These are phyloP conservation scores for Cynaeus angustus DNA, from an alignment of 2,888 invertebrate genomes.

Conservation along the genomic window DNA sequence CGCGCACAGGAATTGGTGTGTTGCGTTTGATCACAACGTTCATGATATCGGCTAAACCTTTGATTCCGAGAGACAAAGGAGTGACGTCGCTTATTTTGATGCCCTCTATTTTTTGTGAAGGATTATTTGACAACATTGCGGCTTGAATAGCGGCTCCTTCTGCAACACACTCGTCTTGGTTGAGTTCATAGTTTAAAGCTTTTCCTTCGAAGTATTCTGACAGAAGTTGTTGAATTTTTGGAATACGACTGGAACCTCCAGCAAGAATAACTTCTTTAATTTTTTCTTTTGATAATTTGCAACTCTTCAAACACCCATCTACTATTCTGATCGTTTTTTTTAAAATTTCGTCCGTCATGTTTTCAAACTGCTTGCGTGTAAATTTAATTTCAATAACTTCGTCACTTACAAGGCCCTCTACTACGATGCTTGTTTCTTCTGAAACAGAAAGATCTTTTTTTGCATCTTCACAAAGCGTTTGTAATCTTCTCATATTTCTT, in stretches of 20 bases:
- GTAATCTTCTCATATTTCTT: constrained; percentile 46
- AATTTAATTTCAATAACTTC: constrained; percentile 28
- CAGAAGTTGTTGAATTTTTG: constrained; percentile 57
- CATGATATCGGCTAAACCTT: background rate
- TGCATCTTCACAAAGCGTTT: constrained; percentile 51
- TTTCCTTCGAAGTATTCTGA: too few species aligned
- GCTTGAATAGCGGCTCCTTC: constrained; percentile 1
- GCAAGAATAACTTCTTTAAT: constrained; percentile 60
- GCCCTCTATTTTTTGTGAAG: background rate
- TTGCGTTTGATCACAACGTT: background rate
- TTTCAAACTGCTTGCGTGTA: constrained; percentile 56
- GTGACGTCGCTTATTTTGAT: background rate
- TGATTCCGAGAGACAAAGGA: background rate
- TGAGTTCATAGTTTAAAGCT: background rate
- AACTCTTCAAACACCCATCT: constrained; percentile 52
- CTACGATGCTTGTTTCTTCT: constrained; percentile 22
- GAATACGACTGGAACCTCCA: constrained; percentile 61
- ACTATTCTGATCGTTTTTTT: constrained; percentile 53
- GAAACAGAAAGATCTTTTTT: constrained; percentile 51
- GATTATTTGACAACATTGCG: background rate
- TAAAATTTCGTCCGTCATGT: constrained; percentile 52
- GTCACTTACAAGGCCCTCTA: constrained; percentile 16
- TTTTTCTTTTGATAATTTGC: constrained; percentile 48
- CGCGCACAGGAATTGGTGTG: background rate
- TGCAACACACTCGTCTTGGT: constrained; percentile 2